Base-by-base conservation (phyloP, 2,113 vertebrate species). In the Cinclus cinclus region DNA sequence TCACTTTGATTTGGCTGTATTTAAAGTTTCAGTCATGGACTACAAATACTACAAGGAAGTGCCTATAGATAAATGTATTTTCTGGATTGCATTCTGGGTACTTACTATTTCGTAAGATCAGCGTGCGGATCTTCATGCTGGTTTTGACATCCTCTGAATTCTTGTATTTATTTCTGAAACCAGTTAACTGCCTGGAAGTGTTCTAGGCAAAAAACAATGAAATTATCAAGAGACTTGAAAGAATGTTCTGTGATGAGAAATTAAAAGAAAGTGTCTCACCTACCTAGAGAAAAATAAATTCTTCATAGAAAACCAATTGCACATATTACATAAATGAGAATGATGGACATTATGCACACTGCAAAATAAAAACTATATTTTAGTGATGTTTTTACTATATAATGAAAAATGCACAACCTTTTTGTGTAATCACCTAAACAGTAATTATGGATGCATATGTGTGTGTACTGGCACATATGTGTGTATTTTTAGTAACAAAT, bases 81-180 rank as follows among this genome's bases (percentile, higher is more conserved):
- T 83, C 68, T 77, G 52, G 47, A 63, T 52, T 77, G 39, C 10
- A 46, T 12, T 82, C 27, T 19, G 52, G 19, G 18, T 37, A 23
- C 74, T 88, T 52, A 30, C 9, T 19, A n/a, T 15, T 46, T 68
- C 73, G 30, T n/a, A 84, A 71, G 56, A 76, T 71, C 74, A 85
- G 46, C 0, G 0, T 47, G 33, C 0, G 0, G 53, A 71, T 78
- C 35, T 84, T 83, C 83, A 31, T 0, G 7, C 31, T 84, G n/a
- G 9, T 73, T 90, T 89, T 89, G 58, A 94, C 46, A 83, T 59
- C 6, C 75, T 69, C 59, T 83, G 67, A 94, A 52, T 83, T 89
- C 69, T 30, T 83, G 30, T 44, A 55, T 69, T 89, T 84, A 71
- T 83, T 96, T 80, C 63, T 93, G 59, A 91, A 90, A 91, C 30